These are phyloP conservation scores for Xyrichtys novacula DNA, from an alignment of 2,797 vertebrate species.

Conservation along the genomic window DNA sequence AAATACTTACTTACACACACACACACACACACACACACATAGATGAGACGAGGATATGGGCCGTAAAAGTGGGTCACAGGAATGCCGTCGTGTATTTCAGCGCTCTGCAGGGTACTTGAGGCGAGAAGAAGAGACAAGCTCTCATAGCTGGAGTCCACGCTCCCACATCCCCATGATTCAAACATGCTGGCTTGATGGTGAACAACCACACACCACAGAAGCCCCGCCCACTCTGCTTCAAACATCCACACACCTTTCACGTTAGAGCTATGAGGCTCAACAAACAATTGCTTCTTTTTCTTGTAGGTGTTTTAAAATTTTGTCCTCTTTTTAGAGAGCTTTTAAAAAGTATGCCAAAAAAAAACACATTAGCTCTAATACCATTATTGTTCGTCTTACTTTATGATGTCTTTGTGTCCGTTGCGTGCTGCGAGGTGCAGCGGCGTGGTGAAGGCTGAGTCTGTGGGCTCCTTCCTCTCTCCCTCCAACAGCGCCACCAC, in stretches of 20 bases:
- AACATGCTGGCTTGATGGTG: constrained; percentile 7
- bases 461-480: constrained; percentile 90
- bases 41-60: neutral
- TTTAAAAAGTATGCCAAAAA: too few species aligned
- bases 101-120: constrained; percentile 25
- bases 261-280: neutral
- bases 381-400: constrained; percentile 76
- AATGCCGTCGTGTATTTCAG: constrained; percentile 25
- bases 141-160: neutral
- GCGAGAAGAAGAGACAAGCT: constrained; percentile 14
- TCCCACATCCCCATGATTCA: neutral
- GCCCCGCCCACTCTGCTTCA: constrained; percentile 16
- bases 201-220: constrained; percentile 6
- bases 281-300: too few species aligned
- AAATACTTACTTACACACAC: neutral
- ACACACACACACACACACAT: neutral
- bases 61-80: constrained; percentile 35
- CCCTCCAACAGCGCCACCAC: constrained; percentile 93
- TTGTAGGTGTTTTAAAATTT: too few species aligned
- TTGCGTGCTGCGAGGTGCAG: constrained; percentile 96
- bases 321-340: too few species aligned
- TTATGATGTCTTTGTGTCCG: constrained; percentile 94
- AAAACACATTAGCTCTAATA: too few species aligned
- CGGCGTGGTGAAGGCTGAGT: constrained; percentile 93
- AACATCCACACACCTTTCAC: neutral